Conservation (phyloP, 2,888 invertebrate species). For the Melanotus villosus region DNA sequence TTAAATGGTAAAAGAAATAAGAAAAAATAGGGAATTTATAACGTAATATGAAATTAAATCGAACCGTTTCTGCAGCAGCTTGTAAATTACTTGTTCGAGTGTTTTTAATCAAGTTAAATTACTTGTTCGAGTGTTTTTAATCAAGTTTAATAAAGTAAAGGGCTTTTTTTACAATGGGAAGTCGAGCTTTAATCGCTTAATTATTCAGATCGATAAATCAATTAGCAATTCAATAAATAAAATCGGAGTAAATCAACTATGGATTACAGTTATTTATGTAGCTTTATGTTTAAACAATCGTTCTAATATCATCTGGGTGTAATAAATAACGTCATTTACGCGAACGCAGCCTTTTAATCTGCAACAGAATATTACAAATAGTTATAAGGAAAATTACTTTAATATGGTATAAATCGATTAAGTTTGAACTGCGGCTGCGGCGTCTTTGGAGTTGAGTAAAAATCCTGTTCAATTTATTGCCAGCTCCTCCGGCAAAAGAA, state of each 20-base stretch:
- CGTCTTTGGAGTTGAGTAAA: constrained; percentile 17
- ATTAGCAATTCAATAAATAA: constrained; percentile 14
- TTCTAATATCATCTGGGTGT: constrained; percentile 4
- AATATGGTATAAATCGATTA: constrained; percentile 25
- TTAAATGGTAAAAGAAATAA: no score
- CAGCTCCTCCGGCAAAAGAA: constrained; percentile 12
- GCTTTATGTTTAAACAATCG: constrained; percentile 10
- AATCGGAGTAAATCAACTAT: constrained; percentile 4
- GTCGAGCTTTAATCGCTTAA: not conserved
- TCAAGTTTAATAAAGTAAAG: not conserved
- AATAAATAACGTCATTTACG: constrained; percentile 28
- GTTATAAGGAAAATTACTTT: constrained; percentile 4
- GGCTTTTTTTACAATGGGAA: no score
- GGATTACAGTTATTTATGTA: constrained; percentile 18
- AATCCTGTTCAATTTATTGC: constrained; percentile 26
- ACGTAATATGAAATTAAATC: no score
- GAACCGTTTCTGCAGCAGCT: no score
- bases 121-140: not conserved
- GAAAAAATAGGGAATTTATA: no score
- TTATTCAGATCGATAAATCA: constrained; percentile 3
- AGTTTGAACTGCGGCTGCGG: constrained; percentile 23
- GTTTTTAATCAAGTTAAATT: no score
- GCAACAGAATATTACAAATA: not conserved
- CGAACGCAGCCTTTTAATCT: constrained; percentile 21
- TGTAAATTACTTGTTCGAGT: no score